Base-by-base conservation (phyloP, 2,113 vertebrate genomes). In the Petrocephalus microphthalmus region DNA sequence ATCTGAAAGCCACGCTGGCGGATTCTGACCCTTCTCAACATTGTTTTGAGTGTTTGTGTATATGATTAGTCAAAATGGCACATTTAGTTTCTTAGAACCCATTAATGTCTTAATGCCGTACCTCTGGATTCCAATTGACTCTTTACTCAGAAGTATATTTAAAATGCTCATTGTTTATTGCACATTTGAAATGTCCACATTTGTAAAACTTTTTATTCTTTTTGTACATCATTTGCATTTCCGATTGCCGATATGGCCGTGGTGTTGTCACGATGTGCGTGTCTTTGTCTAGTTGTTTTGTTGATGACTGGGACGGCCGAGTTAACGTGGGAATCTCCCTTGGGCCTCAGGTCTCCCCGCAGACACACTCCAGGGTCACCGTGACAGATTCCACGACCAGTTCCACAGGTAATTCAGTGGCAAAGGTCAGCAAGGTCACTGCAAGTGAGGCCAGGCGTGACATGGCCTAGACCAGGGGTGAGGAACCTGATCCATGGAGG, bases 311-410 rank as follows among this genome's bases (percentile, higher is more conserved):
- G 15, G 67, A 42, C 13, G 5, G 29, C 29, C 15, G 0, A 19
- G 33, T 49, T 84, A 45, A n/a, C 13, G 11, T 37, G 53, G 47
- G 29, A 60, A 60, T 86, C 47, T 89, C 51, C 90, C 91, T 25
- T 90, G 85, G 33, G 52, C 92, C 51, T 13, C 92, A 99, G 98
- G 98, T 96, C 96, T 99, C 86, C 97, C 98, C 0, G 95, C 96
- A 0, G 98, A 99, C 92, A 99, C 98, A 0, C 93, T 99, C 88
- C 97, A 98, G 91, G 98, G 98, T 78, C 98, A 99, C 92, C 94
- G 98, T 2, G 98, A 99, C 87, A 96, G 98, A 51, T 99, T 99
- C 95, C 97, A 97, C 0, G 98, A 99, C 93, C 98, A 99, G 93
- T 99, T 99, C 84, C 97, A 97, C 94, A 99, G 97, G 98, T 98